Evolutionary conservation across 2,797 vertebrate species (phyloP).

Genomic region (Huso huso): DNA sequence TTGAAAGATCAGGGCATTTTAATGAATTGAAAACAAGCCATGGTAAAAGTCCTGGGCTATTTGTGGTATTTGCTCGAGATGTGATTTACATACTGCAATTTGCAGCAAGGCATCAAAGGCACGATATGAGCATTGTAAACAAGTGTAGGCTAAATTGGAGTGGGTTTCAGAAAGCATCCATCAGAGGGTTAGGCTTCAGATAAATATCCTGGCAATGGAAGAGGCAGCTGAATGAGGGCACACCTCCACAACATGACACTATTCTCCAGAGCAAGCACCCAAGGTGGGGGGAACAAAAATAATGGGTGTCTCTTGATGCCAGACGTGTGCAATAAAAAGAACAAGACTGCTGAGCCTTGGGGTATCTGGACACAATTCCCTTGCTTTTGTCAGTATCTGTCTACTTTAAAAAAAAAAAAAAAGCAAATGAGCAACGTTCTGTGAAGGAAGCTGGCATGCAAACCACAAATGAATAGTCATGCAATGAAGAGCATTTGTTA

Average conservation of each 20-base stretch:
- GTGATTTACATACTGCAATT: conserved; percentile 6
- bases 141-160: conserved; percentile 11
- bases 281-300: conserved; percentile 17
- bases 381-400: background rate
- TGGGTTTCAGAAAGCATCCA: background rate
- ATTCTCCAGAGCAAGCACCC: conserved; percentile 4
- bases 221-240: conserved; percentile 16
- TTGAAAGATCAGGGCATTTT: background rate
- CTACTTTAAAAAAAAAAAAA: no score
- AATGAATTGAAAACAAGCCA: no score
- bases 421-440: no score
- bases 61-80: background rate
- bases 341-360: background rate
- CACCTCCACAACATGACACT: conserved; percentile 18
- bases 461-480: no score
- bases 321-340: background rate
- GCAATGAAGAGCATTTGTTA: no score
- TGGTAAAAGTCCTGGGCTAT: no score
- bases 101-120: background rate
- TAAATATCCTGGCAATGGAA: background rate
- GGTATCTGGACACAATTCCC: background rate
- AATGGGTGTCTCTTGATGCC: conserved; percentile 12
- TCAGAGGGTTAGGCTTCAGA: background rate
- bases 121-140: background rate
- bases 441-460: no score